Evolutionary conservation across 1,140 invertebrate species (phyloP).

Genomic region (Aphelinus atriplicis): DNA sequence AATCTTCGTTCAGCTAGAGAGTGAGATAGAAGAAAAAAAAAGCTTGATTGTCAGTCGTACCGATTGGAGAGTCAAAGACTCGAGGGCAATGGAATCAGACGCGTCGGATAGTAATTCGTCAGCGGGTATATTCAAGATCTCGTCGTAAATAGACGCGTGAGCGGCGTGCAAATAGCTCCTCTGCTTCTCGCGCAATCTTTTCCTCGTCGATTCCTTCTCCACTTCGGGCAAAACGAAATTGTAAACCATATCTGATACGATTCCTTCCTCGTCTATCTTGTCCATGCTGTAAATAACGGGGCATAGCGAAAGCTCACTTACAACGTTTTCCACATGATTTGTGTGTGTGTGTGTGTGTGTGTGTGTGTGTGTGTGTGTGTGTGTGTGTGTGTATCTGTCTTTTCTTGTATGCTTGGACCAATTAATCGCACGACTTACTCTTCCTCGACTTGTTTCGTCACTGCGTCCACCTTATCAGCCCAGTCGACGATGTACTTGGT

Average conservation of each 20-base stretch:
- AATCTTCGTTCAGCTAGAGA: no score
- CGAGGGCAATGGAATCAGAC: no score
- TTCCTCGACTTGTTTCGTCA: not conserved
- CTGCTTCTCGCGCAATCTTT: conserved; percentile 52
- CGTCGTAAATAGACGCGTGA: conserved; percentile 44
- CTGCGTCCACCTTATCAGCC: conserved; percentile 59
- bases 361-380: no score
- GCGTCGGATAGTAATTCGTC: conserved; percentile 9
- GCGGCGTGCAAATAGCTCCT: conserved; percentile 45
- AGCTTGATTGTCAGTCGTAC: not conserved
- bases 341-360: no score
- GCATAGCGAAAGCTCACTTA: no score
- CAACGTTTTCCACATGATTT: no score
- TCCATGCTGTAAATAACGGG: conserved; percentile 45
- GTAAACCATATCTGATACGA: conserved; percentile 71
- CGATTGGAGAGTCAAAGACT: not conserved
- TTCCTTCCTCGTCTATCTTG: conserved; percentile 68
- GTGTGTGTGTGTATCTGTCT: no score
- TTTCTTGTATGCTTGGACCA: no score
- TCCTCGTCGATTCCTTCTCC: conserved; percentile 56
- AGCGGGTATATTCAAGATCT: conserved; percentile 41
- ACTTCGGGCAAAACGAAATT: conserved; percentile 73
- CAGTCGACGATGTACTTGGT: conserved; percentile 66
- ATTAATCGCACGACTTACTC: conserved; percentile 12
- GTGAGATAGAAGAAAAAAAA: not conserved